Percentiles rank a stretch among this genome's conserved stretches.
Conservation (phyloP, 2,888 invertebrate genomes). For the Caenorhabditis afra region DNA sequence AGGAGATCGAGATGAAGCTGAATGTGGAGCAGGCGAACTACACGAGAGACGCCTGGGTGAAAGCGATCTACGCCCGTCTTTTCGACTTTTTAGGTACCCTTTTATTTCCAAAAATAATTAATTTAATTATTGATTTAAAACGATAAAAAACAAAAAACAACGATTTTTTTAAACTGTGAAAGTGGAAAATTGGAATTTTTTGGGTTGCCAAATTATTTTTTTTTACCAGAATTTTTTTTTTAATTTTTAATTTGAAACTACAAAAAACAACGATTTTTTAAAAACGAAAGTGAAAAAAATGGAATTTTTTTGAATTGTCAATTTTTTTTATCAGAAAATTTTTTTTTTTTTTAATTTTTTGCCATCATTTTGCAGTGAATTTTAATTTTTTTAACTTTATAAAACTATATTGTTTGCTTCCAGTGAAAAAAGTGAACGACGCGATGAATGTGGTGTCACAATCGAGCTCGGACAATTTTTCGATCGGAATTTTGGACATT, state of each 20-base stretch:
- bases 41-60: slow-evolving; percentile 85
- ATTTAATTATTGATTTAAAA: not conserved
- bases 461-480: slow-evolving; percentile 73
- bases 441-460: slow-evolving; percentile 83
- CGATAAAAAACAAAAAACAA: not conserved
- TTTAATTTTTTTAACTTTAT: not conserved
- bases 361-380: not conserved
- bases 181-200: slow-evolving; percentile 1
- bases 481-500: slow-evolving; percentile 86
- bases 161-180: not conserved
- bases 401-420: not conserved
- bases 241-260: no score
- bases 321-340: not conserved
- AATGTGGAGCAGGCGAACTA: slow-evolving; percentile 85
- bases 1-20: slow-evolving; percentile 85
- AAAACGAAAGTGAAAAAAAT: no score
- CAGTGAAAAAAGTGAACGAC: slow-evolving; percentile 84
- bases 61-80: slow-evolving; percentile 85
- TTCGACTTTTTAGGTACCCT: slow-evolving; percentile 84
- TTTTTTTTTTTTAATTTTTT: not conserved
- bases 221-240: no score
- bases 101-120: not conserved
- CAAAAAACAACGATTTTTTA: no score
- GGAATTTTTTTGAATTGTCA: not conserved
- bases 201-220: no score